Percentiles rank a stretch among this genome's conserved stretches.
These are phyloP conservation scores for Limenitis camilla DNA, from an alignment of 2,888 invertebrate species.

Conservation along the genomic window DNA sequence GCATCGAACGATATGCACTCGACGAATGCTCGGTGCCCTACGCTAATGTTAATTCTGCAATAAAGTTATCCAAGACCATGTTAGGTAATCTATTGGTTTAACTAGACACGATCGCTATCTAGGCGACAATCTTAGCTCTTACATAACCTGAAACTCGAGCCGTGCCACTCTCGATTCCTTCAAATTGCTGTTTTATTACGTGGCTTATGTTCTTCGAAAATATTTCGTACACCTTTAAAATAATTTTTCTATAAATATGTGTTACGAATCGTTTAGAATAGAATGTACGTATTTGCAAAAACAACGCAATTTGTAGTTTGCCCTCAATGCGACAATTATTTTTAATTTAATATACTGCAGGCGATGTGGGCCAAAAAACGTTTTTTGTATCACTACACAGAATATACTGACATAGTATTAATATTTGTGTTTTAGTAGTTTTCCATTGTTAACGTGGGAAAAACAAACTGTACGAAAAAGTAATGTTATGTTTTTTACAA, in stretches of 20 bases:
- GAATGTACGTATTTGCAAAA: neutral
- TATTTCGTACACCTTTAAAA: neutral
- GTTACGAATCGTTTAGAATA: no score
- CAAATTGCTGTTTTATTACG: slow-evolving; percentile 12
- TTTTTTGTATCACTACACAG: no score
- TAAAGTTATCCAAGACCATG: slow-evolving; percentile 23
- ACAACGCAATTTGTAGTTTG: neutral
- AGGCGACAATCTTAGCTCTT: slow-evolving; percentile 23
- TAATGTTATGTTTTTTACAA: slow-evolving; percentile 15
- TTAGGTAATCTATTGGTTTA: slow-evolving; percentile 24
- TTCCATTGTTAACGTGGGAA: no score
- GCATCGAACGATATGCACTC: neutral
- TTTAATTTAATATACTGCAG: neutral
- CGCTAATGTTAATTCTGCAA: slow-evolving; percentile 19
- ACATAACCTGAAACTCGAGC: slow-evolving; percentile 23
- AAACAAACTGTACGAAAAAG: slow-evolving; percentile 7
- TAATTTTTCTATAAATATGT: neutral
- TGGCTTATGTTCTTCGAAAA: neutral
- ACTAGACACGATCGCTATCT: slow-evolving; percentile 23
- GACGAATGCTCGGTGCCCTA: slow-evolving; percentile 15
- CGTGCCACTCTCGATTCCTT: slow-evolving; percentile 14
- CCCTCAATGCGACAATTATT: no score
- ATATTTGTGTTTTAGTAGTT: no score
- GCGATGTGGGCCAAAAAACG: no score
- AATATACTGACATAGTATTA: no score